Evolutionary conservation across 2,888 invertebrate genomes (phyloP), one percentile per base, ranked within the genome.

Genomic region (Liodrosophila aerea): DNA sequence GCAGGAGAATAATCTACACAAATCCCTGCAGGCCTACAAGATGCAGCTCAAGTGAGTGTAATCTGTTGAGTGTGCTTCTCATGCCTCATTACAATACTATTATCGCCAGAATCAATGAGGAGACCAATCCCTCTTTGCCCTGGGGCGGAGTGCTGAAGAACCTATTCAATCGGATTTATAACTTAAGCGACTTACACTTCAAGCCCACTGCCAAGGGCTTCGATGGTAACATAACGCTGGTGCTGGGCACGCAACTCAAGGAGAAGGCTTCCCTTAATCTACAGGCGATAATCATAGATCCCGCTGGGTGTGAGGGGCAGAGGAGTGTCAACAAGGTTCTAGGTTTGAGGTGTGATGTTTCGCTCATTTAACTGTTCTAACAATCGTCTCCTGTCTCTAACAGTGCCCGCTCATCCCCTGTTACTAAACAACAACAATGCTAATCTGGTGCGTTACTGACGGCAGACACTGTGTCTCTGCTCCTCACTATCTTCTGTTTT

Each of bases 101-200:
- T 11, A 4, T 15, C 1, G 8, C 0, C 47, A 89, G 89, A 61
- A 78, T 89, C 33, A 83, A 76, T 13, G 85, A 87, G 59, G 87
- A 87, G 53, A 78, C 72, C 5, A 89, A 87, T 64, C 89, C 88
- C 0, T 85, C 82, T 0, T 62, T 89, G 7, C 67, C 86, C 1
- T 89, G 89, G 89, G 89, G 89, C 7, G 89, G 89, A 0, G 73
- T 76, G n/a, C 51, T 84, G 0, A 77, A 66, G 47, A 76, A 78
- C 18, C 67, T 89, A 1, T 63, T 73, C 11, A 84, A 77, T 31
- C 67, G 68, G 27, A 43, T 71, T 2, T 85, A 81, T 53, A 73
- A 76, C n/a, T 44, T 89, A n/a, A 64, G 65, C 22, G 77, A 84
- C 15, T 18, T 75, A 8, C 49, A 63, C 18, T 68, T 75, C 7